Percentiles rank a stretch among this genome's conserved stretches.
These are phyloP conservation scores for Tragelaphus imberbis DNA, from an alignment of 2,113 vertebrate genomes.

Conservation along the genomic window DNA sequence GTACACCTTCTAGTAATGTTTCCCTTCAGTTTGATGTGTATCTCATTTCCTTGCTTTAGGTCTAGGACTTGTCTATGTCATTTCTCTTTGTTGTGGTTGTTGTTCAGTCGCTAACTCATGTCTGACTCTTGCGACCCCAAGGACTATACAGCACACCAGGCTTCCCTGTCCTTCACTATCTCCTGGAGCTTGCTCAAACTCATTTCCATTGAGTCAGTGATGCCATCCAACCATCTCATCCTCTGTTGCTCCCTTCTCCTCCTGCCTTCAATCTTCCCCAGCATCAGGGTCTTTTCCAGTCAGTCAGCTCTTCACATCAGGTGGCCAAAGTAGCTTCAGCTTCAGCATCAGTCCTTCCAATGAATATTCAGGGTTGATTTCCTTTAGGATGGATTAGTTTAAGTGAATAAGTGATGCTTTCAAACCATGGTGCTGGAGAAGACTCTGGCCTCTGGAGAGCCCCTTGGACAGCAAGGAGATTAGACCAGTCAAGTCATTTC, in stretches of 20 bases:
- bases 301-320: neutral
- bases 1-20: neutral
- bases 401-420: neutral
- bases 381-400: neutral
- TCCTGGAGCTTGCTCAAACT: neutral
- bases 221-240: neutral
- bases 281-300: neutral
- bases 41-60: neutral
- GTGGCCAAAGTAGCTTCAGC: neutral
- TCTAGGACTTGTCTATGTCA: slow-evolving; percentile 11
- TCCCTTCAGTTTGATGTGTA: neutral
- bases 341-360: neutral
- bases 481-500: neutral
- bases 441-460: neutral
- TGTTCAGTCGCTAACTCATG: neutral
- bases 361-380: neutral
- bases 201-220: neutral
- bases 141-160: neutral
- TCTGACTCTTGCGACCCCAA: neutral
- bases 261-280: neutral
- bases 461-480: neutral
- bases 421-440: neutral
- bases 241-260: neutral
- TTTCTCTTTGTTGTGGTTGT: neutral
- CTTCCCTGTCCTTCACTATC: neutral